These are phyloP conservation scores for Dryocosmus kuriphilus DNA, from an alignment of 2,888 invertebrate species.

Conservation along the genomic window DNA sequence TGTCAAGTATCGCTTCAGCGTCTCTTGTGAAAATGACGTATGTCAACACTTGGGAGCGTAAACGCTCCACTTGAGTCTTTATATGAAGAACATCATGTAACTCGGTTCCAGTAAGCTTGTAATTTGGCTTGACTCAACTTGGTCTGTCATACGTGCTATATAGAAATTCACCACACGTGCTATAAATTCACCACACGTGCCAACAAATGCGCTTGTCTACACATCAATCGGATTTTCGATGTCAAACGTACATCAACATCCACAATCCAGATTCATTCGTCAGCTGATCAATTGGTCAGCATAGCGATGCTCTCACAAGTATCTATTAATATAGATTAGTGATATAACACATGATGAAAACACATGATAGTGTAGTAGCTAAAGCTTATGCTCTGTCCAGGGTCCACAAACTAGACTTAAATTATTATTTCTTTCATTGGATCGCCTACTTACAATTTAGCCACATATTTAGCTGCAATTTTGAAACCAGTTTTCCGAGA, in stretches of 20 bases:
- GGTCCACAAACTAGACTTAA: no score
- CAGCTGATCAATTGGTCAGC: background rate
- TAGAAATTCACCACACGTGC: background rate
- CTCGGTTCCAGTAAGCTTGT: background rate
- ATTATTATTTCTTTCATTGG: no score
- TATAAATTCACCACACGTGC: background rate
- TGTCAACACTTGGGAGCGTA: background rate
- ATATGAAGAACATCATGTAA: background rate
- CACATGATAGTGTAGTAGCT: no score
- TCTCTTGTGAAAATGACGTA: background rate
- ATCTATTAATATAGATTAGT: no score
- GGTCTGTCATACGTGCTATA: background rate
- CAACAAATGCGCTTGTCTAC: background rate
- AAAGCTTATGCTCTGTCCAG: no score
- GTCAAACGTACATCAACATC: background rate
- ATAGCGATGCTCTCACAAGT: conserved; percentile 4
- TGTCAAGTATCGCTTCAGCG: background rate
- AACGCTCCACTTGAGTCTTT: background rate
- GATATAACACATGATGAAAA: no score
- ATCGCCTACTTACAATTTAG: no score
- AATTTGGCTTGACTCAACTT: background rate
- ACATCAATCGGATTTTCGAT: background rate
- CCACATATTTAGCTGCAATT: no score
- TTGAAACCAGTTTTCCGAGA: no score
- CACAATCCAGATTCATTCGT: background rate